phyloP scores from a whole-genome alignment of 1,140 invertebrate species.

The Steinernema feltiae region DNA sequence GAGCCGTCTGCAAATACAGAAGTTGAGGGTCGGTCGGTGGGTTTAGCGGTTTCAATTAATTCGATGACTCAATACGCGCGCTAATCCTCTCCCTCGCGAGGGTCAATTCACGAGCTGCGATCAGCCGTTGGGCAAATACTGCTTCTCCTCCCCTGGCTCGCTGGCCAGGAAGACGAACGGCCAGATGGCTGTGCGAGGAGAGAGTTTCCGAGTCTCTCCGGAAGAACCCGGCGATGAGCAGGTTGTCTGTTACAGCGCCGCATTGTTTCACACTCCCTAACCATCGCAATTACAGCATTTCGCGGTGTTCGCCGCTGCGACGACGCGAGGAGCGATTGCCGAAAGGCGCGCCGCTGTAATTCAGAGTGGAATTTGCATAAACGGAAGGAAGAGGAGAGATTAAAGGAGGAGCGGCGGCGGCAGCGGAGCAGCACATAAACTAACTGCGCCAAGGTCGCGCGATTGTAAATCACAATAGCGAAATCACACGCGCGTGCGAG shows the following conservation, averaged over 20 bases:
- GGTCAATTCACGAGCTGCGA: background rate
- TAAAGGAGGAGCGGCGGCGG: background rate
- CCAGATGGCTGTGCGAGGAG: constrained; percentile 4
- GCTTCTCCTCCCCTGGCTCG: no score
- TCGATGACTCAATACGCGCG: constrained; percentile 13
- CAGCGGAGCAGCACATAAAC: background rate
- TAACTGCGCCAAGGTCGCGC: background rate
- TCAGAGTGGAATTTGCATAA: constrained; percentile 6
- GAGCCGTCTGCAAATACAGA: constrained; percentile 64
- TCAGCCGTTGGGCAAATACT: background rate
- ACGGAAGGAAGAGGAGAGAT: constrained; percentile 6
- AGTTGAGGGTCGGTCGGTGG: background rate
- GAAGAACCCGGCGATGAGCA: background rate
- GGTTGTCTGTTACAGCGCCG: constrained; percentile 6
- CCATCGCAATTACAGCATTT: background rate
- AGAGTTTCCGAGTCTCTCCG: background rate
- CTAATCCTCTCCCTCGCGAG: background rate
- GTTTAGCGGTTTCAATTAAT: background rate
- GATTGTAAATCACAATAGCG: background rate
- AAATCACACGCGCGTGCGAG: no score
- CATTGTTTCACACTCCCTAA: constrained; percentile 8
- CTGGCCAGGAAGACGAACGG: background rate
- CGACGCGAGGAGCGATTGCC: background rate
- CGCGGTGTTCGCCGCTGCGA: background rate
- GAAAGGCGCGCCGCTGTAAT: background rate